A percentile compares a stretch with the other conserved stretches of the same genome.
Conservation (phyloP, 2,888 invertebrate species). For the Nasonia oneida region DNA sequence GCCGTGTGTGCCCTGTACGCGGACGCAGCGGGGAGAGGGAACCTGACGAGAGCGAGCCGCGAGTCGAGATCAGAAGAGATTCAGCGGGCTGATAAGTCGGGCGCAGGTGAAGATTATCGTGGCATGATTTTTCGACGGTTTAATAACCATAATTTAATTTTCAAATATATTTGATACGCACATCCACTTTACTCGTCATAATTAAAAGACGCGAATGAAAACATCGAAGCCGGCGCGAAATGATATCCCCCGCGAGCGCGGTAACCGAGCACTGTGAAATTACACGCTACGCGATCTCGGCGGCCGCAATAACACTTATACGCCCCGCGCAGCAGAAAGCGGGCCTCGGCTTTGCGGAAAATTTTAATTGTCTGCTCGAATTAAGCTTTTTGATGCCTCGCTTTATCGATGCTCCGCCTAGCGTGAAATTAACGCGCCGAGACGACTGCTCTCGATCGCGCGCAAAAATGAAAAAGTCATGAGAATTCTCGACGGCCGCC, state of each 20-base stretch:
- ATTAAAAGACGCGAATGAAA: background rate
- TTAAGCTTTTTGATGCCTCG: conserved; percentile 22
- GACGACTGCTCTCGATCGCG: background rate
- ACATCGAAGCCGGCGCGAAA: background rate
- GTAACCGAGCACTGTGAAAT: background rate
- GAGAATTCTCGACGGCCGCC: background rate
- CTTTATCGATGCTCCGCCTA: conserved; percentile 50
- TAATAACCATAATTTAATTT: too few species aligned
- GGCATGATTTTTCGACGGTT: too few species aligned
- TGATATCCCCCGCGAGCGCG: background rate
- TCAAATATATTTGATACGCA: too few species aligned
- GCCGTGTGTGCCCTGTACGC: background rate
- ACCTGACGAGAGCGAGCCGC: background rate
- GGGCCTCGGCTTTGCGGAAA: conserved; percentile 41
- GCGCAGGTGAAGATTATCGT: too few species aligned
- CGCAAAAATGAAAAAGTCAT: conserved; percentile 52
- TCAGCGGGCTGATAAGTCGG: too few species aligned
- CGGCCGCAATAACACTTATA: conserved; percentile 2
- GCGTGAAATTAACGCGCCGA: conserved; percentile 60
- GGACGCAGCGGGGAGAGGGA: background rate
- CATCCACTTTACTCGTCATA: background rate
- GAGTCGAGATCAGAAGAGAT: too few species aligned
- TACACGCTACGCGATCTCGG: background rate
- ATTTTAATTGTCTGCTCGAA: conserved; percentile 56
- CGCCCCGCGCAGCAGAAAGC: background rate